Conservation (phyloP, 1,140 invertebrate genomes). For the Littorina saxatilis region DNA sequence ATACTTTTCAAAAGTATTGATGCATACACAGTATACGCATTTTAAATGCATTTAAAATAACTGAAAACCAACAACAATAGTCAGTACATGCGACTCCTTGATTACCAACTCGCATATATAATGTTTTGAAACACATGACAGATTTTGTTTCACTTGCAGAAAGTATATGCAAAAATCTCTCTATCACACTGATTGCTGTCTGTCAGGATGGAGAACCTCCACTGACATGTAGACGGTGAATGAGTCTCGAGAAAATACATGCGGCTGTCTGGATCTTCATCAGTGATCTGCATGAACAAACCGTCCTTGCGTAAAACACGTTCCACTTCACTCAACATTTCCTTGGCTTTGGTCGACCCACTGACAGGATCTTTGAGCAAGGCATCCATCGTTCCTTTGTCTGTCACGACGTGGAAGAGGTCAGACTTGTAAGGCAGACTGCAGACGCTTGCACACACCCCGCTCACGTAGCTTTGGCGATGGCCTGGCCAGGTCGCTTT, state of each 20-base stretch:
- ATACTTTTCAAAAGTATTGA: too few species aligned
- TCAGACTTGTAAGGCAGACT: slow-evolving; percentile 48
- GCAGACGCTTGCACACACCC: slow-evolving; percentile 46
- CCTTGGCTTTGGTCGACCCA: slow-evolving; percentile 32
- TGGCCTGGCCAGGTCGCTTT: neutral
- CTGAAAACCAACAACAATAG: too few species aligned
- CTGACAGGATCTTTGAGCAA: slow-evolving; percentile 55
- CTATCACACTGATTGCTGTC: neutral
- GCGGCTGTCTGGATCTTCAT: slow-evolving; percentile 65
- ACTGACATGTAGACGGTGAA: neutral
- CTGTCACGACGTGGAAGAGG: slow-evolving; percentile 55
- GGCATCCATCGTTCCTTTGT: slow-evolving; percentile 66
- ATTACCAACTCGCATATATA: too few species aligned
- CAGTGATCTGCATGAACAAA: slow-evolving; percentile 61
- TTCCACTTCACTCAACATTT: slow-evolving; percentile 49
- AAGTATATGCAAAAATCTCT: slow-evolving; percentile 28
- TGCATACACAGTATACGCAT: too few species aligned
- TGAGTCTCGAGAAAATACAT: slow-evolving; percentile 43
- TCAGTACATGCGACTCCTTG: too few species aligned
- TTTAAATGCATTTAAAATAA: too few species aligned
- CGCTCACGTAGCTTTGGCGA: slow-evolving; percentile 18
- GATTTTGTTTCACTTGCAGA: slow-evolving; percentile 17
- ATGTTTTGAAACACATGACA: too few species aligned
- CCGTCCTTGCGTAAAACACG: slow-evolving; percentile 46
- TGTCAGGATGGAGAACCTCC: slow-evolving; percentile 4